Evolutionary conservation across 2,888 invertebrate genomes (phyloP).

Genomic region (Aphodius granarius): DNA sequence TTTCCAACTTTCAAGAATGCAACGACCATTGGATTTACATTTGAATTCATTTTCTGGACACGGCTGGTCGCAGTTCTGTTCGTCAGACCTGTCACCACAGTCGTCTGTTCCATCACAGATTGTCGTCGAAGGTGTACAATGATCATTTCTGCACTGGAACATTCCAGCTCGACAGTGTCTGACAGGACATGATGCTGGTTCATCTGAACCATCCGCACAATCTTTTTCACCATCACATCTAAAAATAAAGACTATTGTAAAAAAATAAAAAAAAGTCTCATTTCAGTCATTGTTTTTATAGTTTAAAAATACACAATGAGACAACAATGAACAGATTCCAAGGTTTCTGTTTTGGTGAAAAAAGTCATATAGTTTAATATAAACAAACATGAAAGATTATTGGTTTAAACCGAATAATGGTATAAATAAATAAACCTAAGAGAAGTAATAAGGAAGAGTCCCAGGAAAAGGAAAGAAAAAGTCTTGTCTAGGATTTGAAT

Average conservation of each 20-base stretch:
- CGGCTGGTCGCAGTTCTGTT: slow-evolving; percentile 79
- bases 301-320: too few relatives aligned
- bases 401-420: too few relatives aligned
- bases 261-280: too few relatives aligned
- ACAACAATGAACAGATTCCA: too few relatives aligned
- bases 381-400: too few relatives aligned
- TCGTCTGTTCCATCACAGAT: slow-evolving; percentile 94
- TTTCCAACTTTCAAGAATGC: slow-evolving; percentile 87
- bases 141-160: slow-evolving; percentile 92
- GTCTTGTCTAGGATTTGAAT: too few relatives aligned
- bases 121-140: slow-evolving; percentile 89
- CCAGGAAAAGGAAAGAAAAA: too few relatives aligned
- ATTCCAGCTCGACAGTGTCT: slow-evolving; percentile 86
- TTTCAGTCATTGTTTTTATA: too few relatives aligned
- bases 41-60: slow-evolving; percentile 91
- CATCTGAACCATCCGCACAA: slow-evolving; percentile 91
- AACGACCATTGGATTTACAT: slow-evolving; percentile 83
- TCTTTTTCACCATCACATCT: slow-evolving; percentile 89
- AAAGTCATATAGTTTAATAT: too few relatives aligned
- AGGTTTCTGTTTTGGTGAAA: too few relatives aligned
- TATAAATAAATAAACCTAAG: too few relatives aligned
- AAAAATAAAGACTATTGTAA: slow-evolving; percentile 18
- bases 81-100: slow-evolving; percentile 89
- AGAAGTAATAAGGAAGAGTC: too few relatives aligned
- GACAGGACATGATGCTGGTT: slow-evolving; percentile 79